Base-by-base conservation (phyloP, 2,888 invertebrate genomes). In the Nomada fabriciana region DNA sequence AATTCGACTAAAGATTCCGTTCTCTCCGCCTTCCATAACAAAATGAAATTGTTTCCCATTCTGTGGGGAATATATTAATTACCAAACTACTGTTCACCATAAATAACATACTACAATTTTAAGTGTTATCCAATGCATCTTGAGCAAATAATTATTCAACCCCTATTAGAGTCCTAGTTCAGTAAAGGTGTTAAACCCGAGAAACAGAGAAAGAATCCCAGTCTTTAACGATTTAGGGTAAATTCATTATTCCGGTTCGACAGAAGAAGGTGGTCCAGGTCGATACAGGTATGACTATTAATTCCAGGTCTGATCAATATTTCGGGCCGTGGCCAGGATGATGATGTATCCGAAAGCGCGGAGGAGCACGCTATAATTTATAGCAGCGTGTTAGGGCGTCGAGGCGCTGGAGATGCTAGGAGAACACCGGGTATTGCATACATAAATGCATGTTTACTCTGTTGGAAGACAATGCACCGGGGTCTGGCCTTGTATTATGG, bases 391-490 rank as follows among this genome's bases (percentile, higher is more conserved):
- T 83, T 82, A 83, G 74, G 43, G 70, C 25, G 70, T 53, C 50
- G 63, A 50, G 76, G 76, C 76, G 55, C 42, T 71, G 29, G 53
- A 36, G 76, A 63, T 73, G 18, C 57, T 36, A 9, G 47, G 55
- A 29, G 76, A 57, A 53, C 69, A 64, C 61, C 79, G 84, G 74
- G 86, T 88, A 87, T 88, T 87, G 84, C 87, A 88, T 88, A 83
- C 88, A 88, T 88, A 88, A 88, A 88, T 88, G 88, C 88, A 88
- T 84, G 84, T 53, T 82, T 80, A 63, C 59, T 61, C 70, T 61
- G 64, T 60, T 53, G 65, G 64, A 74, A 79, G 76, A 79, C 76
- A 81, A 85, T 65, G 73, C 71, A 5, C 36, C 65, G 64, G 60
- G 60, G n/a, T 47, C 18, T 70, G 64, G 52, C 64, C 61, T 72